Percentiles rank a stretch among this genome's conserved stretches.
Evolutionary conservation across 2,797 vertebrate species (phyloP).

Genomic region (Geotria australis): DNA sequence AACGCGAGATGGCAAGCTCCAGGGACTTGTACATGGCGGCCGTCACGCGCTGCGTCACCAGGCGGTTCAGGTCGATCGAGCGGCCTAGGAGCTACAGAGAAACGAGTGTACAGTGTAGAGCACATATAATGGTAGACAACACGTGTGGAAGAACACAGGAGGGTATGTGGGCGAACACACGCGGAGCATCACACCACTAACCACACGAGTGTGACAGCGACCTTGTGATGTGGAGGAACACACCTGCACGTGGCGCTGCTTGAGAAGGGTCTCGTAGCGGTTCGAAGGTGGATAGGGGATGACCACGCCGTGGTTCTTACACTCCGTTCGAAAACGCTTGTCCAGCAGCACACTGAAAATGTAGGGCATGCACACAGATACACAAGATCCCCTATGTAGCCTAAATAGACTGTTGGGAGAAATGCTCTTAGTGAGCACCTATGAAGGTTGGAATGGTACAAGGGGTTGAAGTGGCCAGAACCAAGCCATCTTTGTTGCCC

Average conservation of each 20-base stretch:
- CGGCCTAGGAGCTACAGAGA: slow-evolving; percentile 28
- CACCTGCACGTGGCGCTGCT: slow-evolving; percentile 63
- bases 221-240: background rate
- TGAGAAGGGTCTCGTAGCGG: slow-evolving; percentile 50
- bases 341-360: slow-evolving; percentile 34
- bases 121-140: no score
- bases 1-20: slow-evolving; percentile 59
- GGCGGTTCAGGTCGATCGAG: slow-evolving; percentile 52
- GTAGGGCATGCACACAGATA: background rate
- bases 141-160: no score
- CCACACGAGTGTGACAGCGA: no score
- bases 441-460: no score
- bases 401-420: no score
- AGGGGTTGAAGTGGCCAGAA: no score
- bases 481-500: no score
- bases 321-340: slow-evolving; percentile 53
- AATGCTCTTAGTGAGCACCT: no score
- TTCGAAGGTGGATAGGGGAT: slow-evolving; percentile 56
- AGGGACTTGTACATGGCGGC: slow-evolving; percentile 59
- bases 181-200: no score
- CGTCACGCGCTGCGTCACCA: slow-evolving; percentile 56
- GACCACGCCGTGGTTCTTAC: slow-evolving; percentile 61
- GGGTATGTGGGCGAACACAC: no score
- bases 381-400: no score
- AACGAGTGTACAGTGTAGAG: no score